Base-by-base conservation (phyloP, 2,797 vertebrate species). In the Coracias cyanogaster region DNA sequence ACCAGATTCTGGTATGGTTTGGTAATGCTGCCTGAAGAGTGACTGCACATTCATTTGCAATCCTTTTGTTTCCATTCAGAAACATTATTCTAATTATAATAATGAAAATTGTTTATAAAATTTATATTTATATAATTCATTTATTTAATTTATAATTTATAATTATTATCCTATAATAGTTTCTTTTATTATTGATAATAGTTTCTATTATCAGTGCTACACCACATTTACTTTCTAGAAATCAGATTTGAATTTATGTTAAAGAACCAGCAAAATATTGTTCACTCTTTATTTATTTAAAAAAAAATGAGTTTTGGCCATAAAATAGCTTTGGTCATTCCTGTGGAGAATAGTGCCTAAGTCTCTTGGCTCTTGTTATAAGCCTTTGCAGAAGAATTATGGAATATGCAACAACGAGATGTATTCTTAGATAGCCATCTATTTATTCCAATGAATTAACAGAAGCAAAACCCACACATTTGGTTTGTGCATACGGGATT, bases 401-500 rank as follows among this genome's bases (percentile, higher is more conserved):
- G 31, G 18, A 74, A 74, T 70, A 65, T 78, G 28, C 35, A 94
- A 37, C 15, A 83, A 67, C 37, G 78, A 94, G 51, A 81, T 82
- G 48, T 84, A 35, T 80, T 92, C 57, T 72, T 83, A 72, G 45
- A 37, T 73, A 84, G 33, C 74, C 10, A 8, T 62, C 35, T 66
- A n/a, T 86, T 87, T 94, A 58, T 87, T 95, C 39, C 52, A 73
- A 62, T 83, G 70, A 69, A 89, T 86, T 94, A 91, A 8, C 19
- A 95, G 84, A 54, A 95, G 62, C 19, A 80, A 92, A 94, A 25
- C 1, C 1, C 37, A 82, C 22, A 46, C 46, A 82, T 93, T 97
- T 82, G 28, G 20, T 94, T 90, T 94, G 67, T 82, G n/a, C 62
- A 58, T 83, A 65, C 35, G 52, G 64, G 82, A 96, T 97, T 97